Conservation (phyloP, 2,888 invertebrate genomes). For the Pandemis heparana region DNA sequence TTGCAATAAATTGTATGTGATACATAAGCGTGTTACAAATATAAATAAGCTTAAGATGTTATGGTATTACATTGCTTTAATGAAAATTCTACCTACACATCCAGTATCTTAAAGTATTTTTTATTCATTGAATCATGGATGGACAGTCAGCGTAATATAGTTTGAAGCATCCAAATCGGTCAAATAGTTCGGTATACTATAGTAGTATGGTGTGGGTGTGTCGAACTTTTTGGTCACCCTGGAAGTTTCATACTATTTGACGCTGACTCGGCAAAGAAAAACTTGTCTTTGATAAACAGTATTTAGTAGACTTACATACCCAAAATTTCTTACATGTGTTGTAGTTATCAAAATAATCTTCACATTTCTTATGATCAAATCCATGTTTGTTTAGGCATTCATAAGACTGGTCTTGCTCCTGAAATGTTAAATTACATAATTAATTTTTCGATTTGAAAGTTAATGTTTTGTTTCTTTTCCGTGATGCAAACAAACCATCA, state of each 20-base stretch:
- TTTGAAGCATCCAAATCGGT: too few relatives aligned
- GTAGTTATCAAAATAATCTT: slow-evolving; percentile 90
- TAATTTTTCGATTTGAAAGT: slow-evolving; percentile 46
- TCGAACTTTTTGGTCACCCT: too few relatives aligned
- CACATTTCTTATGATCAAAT: slow-evolving; percentile 88
- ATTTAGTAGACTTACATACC: slow-evolving; percentile 85
- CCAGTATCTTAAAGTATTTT: neutral
- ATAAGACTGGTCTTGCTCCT: slow-evolving; percentile 91
- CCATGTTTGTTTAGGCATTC: slow-evolving; percentile 90
- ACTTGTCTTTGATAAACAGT: too few relatives aligned
- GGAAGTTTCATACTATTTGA: too few relatives aligned
- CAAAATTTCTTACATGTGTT: slow-evolving; percentile 93
- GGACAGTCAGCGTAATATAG: neutral
- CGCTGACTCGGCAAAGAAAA: neutral
- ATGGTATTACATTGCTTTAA: too few relatives aligned
- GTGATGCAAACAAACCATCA: slow-evolving; percentile 61
- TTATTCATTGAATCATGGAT: too few relatives aligned
- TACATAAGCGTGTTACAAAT: too few relatives aligned
- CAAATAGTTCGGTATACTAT: too few relatives aligned
- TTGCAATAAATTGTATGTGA: too few relatives aligned
- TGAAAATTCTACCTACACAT: neutral
- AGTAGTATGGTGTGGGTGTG: too few relatives aligned
- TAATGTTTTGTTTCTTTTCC: slow-evolving; percentile 11
- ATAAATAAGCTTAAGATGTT: too few relatives aligned
- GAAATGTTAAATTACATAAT: slow-evolving; percentile 57